Evolutionary conservation across 2,888 invertebrate genomes (phyloP).

Genomic region (Diaperis boleti): DNA sequence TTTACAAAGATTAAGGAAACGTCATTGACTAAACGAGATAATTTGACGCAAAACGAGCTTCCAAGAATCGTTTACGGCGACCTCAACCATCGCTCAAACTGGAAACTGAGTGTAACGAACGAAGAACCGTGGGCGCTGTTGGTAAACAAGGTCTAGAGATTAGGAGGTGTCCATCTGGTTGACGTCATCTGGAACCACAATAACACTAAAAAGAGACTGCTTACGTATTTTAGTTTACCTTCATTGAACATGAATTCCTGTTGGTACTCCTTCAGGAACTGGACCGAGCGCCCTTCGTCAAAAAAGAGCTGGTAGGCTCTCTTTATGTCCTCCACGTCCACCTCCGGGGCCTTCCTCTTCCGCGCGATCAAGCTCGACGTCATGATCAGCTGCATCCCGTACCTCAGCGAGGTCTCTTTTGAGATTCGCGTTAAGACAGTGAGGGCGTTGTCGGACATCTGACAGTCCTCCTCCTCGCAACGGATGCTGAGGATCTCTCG

Average conservation of each 20-base stretch:
- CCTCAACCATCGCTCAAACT: constrained; percentile 2
- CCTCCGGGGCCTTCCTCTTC: constrained; percentile 88
- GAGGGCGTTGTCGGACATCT: constrained; percentile 91
- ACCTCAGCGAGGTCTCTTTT: constrained; percentile 92
- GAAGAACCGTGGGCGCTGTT: neutral
- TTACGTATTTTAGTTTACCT: constrained; percentile 44
- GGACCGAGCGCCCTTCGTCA: constrained; percentile 93
- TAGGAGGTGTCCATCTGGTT: constrained; percentile 34
- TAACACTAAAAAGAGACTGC: constrained; percentile 29
- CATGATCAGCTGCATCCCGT: constrained; percentile 97
- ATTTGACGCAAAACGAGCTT: constrained; percentile 28
- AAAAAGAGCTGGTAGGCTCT: constrained; percentile 94
- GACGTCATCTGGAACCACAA: constrained; percentile 23
- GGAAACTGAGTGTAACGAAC: no score
- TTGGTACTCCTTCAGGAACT: constrained; percentile 95
- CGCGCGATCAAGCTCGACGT: constrained; percentile 94
- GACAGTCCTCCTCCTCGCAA: constrained; percentile 98
- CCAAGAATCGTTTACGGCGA: constrained; percentile 15
- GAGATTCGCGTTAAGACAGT: constrained; percentile 93
- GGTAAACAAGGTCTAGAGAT: constrained; percentile 12
- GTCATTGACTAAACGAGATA: constrained; percentile 12
- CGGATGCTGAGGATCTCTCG: constrained; percentile 85
- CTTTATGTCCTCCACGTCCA: constrained; percentile 90
- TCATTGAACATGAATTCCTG: constrained; percentile 95
- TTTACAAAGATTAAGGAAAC: constrained; percentile 30